Evolutionary conservation across 2,113 vertebrate species (phyloP).

Genomic region (Anoura caudifer): DNA sequence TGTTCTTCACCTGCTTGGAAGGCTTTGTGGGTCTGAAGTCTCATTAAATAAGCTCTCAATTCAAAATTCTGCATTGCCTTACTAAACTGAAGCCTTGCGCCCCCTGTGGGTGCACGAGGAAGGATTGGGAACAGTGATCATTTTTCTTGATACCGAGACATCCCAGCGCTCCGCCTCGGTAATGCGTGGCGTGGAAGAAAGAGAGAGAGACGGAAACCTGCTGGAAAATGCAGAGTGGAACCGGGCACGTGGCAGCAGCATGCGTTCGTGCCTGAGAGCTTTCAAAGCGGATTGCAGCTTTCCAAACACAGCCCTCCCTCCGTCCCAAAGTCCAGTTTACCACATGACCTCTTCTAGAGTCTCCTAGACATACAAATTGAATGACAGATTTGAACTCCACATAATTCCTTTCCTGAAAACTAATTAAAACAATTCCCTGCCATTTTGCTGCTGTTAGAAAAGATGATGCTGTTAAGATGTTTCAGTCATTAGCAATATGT

Average conservation of each 20-base stretch:
- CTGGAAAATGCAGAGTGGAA: background rate
- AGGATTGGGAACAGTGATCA: background rate
- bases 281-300: constrained; percentile 15
- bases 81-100: background rate
- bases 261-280: background rate
- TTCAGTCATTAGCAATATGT: constrained; percentile 82
- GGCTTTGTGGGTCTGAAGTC: background rate
- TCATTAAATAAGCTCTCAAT: constrained; percentile 20
- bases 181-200: background rate
- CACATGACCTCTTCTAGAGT: constrained; percentile 55
- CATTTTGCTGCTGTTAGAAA: constrained; percentile 79
- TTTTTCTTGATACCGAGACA: constrained; percentile 10
- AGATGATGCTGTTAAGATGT: constrained; percentile 75
- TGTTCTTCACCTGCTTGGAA: background rate
- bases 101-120: background rate
- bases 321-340: constrained; percentile 72
- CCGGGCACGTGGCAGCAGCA: background rate
- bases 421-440: constrained; percentile 82
- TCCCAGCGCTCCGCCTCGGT: background rate
- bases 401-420: constrained; percentile 70
- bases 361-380: constrained; percentile 72
- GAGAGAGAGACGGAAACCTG: background rate
- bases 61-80: background rate
- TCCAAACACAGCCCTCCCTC: constrained; percentile 49
- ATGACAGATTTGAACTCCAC: constrained; percentile 77